Evolutionary conservation across 2,797 vertebrate species (phyloP).

Genomic region (Eulemur mongoz): DNA sequence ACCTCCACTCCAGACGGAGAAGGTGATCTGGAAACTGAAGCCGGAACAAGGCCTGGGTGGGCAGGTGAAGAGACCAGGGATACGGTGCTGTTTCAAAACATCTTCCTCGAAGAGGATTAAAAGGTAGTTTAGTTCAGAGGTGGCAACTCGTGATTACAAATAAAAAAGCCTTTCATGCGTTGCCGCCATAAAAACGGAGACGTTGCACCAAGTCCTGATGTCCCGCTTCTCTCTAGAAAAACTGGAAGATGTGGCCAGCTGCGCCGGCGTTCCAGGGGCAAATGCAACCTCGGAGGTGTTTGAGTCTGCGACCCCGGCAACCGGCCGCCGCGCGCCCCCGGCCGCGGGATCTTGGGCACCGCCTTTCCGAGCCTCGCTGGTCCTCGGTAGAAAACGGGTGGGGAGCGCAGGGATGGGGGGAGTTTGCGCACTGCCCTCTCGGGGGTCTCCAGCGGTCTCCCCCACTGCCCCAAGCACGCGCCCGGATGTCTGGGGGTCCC

Average conservation of each 20-base stretch:
- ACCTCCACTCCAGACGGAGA: neutral
- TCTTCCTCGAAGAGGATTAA: neutral
- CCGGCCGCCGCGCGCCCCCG: neutral
- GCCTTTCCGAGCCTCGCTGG: neutral
- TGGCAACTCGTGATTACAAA: neutral
- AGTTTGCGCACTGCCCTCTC: accelerated
- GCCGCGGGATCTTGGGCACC: neutral
- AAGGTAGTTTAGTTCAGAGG: neutral
- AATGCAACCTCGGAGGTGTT: neutral
- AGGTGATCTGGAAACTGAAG: neutral
- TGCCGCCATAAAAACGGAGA: neutral
- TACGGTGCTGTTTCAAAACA: neutral
- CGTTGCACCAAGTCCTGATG: neutral
- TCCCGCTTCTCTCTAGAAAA: neutral
- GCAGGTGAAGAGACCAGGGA: neutral
- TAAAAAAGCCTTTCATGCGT: neutral
- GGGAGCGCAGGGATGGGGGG: too few species aligned
- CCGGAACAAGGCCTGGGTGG: neutral
- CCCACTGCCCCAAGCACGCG: neutral
- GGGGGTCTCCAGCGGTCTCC: neutral
- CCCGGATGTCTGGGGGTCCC: neutral
- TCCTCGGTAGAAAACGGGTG: neutral
- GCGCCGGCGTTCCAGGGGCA: neutral
- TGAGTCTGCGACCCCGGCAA: neutral
- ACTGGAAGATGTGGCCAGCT: neutral